These are phyloP conservation scores for Gymnoscelis rufifasciata DNA, from an alignment of 2,888 invertebrate genomes.

Conservation along the genomic window DNA sequence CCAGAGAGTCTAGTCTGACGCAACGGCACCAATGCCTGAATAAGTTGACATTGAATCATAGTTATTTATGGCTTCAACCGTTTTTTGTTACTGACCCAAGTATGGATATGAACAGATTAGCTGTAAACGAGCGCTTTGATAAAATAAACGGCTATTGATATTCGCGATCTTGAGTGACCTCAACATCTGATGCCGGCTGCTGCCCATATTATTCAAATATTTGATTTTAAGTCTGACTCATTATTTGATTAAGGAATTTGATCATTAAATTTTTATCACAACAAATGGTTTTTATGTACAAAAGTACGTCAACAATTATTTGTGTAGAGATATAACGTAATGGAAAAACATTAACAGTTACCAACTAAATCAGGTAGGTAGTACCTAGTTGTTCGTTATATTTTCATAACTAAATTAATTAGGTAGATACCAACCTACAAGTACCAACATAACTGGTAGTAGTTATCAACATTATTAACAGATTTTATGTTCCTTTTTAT, in stretches of 20 bases:
- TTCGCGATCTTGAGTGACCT: conserved; percentile 19
- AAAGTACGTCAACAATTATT: too few species aligned
- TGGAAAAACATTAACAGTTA: too few species aligned
- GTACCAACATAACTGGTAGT: too few species aligned
- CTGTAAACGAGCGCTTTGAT: conserved; percentile 57
- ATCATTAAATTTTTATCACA: not conserved
- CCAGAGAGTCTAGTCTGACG: conserved; percentile 39
- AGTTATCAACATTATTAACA: too few species aligned
- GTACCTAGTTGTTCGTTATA: too few species aligned
- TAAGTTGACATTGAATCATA: conserved; percentile 69
- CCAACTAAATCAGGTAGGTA: too few species aligned
- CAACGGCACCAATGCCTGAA: conserved; percentile 40
- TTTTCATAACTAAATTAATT: too few species aligned
- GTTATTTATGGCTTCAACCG: conserved; percentile 63
- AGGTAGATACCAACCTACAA: too few species aligned
- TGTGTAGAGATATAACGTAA: too few species aligned
- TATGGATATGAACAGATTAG: conserved; percentile 56
- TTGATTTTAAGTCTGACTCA: conserved; percentile 5
- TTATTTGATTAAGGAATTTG: not conserved
- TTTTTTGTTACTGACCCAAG: conserved; percentile 49
- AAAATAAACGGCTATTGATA: conserved; percentile 43
- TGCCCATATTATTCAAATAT: conserved; percentile 3
- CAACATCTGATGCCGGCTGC: conserved; percentile 25
- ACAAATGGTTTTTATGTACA: too few species aligned
- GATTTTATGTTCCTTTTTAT: too few species aligned